phyloP scores from a whole-genome alignment of 2,113 vertebrate species.

The Thomomys bottae region DNA sequence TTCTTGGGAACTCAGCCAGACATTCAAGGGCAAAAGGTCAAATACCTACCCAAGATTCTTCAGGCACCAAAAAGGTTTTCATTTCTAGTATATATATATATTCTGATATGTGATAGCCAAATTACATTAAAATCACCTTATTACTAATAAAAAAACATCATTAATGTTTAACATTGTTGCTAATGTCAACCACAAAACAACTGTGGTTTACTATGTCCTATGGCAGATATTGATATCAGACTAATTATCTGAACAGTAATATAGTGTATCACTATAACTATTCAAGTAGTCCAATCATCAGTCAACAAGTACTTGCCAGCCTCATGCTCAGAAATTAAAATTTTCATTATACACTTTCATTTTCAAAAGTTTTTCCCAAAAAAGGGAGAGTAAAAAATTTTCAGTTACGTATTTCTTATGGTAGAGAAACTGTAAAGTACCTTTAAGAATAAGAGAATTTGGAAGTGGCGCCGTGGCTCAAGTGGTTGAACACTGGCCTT shows the following conservation, averaged over 20 bases:
- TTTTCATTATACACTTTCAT: neutral
- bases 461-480: too few relatives aligned
- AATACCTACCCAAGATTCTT: neutral
- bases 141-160: neutral
- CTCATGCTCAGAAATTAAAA: neutral
- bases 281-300: neutral
- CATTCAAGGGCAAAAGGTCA: constrained; percentile 7
- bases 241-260: constrained; percentile 4
- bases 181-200: constrained; percentile 31
- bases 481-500: too few relatives aligned
- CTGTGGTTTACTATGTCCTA: neutral
- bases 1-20: constrained; percentile 23
- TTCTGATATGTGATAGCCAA: constrained; percentile 14
- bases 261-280: neutral
- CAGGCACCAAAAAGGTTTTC: constrained; percentile 15
- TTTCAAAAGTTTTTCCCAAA: neutral
- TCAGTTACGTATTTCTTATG: constrained; percentile 5
- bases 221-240: constrained; percentile 31
- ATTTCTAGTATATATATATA: constrained; percentile 33
- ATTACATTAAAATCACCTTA: neutral
- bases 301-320: neutral
- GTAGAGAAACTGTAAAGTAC: neutral
- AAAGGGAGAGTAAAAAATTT: neutral
- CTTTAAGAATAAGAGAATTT: neutral
- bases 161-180: constrained; percentile 10